phyloP scores from a whole-genome alignment of 2,797 vertebrate genomes.

The Lutjanus campechanus region DNA sequence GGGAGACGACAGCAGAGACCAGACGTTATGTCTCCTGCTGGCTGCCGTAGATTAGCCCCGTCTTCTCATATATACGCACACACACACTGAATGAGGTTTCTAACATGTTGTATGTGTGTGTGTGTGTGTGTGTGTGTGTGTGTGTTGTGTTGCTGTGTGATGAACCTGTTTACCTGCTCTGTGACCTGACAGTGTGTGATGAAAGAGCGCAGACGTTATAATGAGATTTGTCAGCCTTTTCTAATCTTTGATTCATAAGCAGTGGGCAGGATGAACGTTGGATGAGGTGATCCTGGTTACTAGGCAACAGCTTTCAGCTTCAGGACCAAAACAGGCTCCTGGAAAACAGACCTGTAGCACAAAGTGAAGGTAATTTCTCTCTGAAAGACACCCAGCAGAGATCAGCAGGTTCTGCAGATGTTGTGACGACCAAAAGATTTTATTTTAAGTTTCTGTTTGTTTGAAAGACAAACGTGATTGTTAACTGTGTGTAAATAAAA shows the following conservation, averaged over 20 bases:
- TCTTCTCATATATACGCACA: background rate
- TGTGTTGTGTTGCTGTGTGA: background rate
- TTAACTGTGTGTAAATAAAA: no score
- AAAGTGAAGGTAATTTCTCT: background rate
- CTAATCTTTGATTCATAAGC: constrained; percentile 48
- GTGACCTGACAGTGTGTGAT: constrained; percentile 3
- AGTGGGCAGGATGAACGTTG: background rate
- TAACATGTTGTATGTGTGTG: background rate
- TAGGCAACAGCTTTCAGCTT: constrained; percentile 42
- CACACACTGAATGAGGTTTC: background rate
- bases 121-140: background rate
- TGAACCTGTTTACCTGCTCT: constrained; percentile 13
- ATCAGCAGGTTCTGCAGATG: no score
- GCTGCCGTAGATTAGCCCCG: constrained; percentile 28
- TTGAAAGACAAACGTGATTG: no score
- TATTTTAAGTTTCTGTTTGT: no score
- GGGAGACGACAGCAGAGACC: background rate
- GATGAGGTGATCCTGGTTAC: constrained; percentile 36
- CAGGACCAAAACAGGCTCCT: background rate
- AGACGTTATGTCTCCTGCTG: constrained; percentile 8
- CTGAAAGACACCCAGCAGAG: background rate
- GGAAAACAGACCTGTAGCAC: background rate
- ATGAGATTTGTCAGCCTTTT: constrained; percentile 38
- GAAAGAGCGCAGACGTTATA: background rate
- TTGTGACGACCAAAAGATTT: no score